Evolutionary conservation across 2,797 vertebrate genomes (phyloP).

Genomic region (Stomatorhinus walkeri): DNA sequence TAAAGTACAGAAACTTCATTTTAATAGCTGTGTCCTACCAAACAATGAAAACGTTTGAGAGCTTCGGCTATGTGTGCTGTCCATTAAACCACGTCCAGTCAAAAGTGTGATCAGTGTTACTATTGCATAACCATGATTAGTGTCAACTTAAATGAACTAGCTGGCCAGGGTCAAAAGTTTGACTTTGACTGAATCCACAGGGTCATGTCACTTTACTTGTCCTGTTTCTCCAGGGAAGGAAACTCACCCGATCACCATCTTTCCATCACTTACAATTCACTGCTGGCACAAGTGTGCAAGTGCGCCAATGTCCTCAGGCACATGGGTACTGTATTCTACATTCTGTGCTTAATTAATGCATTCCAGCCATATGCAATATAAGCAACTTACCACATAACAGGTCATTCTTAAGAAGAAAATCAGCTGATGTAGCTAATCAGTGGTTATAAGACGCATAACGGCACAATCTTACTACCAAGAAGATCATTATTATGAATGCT

Average conservation of each 20-base stretch:
- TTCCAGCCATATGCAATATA: background rate
- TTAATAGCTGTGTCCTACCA: background rate
- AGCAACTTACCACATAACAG: background rate
- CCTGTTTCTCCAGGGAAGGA: constrained; percentile 59
- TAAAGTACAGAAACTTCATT: constrained; percentile 20
- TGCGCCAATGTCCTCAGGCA: constrained; percentile 65
- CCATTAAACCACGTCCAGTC: background rate
- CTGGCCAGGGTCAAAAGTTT: background rate
- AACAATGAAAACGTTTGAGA: background rate
- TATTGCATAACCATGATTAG: background rate
- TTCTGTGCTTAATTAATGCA: background rate
- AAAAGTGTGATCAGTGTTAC: background rate
- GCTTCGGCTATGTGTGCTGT: background rate
- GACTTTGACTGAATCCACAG: background rate
- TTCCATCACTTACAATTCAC: constrained; percentile 61
- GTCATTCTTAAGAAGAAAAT: background rate
- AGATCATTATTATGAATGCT: background rate
- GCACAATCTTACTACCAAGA: background rate
- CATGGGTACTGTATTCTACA: constrained; percentile 53
- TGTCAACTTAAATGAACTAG: background rate
- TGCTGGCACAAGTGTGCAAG: constrained; percentile 66
- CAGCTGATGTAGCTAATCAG: background rate
- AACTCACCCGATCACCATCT: constrained; percentile 61
- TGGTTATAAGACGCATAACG: background rate
- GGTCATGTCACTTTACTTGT: background rate